Percentiles rank a stretch among this genome's conserved stretches.
Conservation (phyloP, 2,113 vertebrate genomes). For the Albula glossodonta region DNA sequence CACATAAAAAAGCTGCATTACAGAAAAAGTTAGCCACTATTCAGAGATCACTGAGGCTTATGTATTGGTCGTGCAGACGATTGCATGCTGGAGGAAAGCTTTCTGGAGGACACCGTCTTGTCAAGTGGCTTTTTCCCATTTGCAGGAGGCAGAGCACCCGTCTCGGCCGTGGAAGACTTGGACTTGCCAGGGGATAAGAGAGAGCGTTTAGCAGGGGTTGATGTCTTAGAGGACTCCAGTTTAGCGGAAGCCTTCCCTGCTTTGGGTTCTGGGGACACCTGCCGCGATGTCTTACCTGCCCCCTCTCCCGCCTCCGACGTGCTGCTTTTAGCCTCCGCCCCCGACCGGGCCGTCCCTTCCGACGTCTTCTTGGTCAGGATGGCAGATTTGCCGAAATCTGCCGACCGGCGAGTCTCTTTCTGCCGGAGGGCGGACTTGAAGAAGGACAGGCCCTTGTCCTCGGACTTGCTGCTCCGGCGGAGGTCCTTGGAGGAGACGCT, state of each 20-base stretch:
- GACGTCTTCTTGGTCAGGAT: conserved; percentile 81
- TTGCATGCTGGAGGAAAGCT: conserved; percentile 85
- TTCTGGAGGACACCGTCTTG: conserved; percentile 77
- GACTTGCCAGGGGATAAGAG: conserved; percentile 82
- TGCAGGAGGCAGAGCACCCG: conserved; percentile 68
- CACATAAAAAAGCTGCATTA: conserved; percentile 84
- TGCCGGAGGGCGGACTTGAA: conserved; percentile 92
- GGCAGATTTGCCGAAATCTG: conserved; percentile 88
- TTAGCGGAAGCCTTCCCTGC: conserved; percentile 57
- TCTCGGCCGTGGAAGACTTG: conserved; percentile 86
- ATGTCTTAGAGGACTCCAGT: conserved; percentile 70
- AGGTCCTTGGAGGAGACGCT: conserved; percentile 67
- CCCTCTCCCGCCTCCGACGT: conserved; percentile 53
- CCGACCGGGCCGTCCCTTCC: conserved; percentile 72
- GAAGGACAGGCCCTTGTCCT: conserved; percentile 94
- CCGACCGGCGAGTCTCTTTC: conserved; percentile 88
- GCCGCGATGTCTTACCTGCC: conserved; percentile 54
- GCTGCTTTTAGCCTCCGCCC: conserved; percentile 64
- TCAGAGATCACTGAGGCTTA: conserved; percentile 84
- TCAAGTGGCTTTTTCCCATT: conserved; percentile 80
- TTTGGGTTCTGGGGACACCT: conserved; percentile 50
- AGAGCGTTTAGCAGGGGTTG: conserved; percentile 78
- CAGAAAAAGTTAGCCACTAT: conserved; percentile 62
- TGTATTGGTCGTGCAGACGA: conserved; percentile 84
- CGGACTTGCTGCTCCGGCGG: conserved; percentile 86